A percentile compares a stretch with the other conserved stretches of the same genome.
These are phyloP conservation scores for Chinchilla lanigera DNA, from an alignment of 2,113 vertebrate genomes.

Conservation along the genomic window DNA sequence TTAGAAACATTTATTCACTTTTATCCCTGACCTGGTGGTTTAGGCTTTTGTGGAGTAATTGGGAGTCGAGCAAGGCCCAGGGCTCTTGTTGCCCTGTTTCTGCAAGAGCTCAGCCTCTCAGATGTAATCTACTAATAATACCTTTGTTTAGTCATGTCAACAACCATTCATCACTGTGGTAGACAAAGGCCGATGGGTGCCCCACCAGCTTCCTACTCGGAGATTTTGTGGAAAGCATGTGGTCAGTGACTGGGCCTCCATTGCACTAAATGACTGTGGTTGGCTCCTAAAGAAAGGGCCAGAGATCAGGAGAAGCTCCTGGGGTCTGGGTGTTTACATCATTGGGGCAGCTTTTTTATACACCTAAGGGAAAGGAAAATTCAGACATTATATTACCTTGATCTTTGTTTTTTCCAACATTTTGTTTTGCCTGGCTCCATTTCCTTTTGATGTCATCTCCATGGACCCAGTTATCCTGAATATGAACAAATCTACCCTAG, in stretches of 20 bases:
- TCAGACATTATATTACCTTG: fast-evolving
- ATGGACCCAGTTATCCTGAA: not conserved
- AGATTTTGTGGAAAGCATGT: not conserved
- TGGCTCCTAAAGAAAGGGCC: not conserved
- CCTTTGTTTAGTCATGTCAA: constrained; percentile 91
- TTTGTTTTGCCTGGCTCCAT: not conserved
- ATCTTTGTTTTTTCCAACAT: not conserved
- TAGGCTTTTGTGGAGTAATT: constrained; percentile 90
- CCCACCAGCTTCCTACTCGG: constrained; percentile 58
- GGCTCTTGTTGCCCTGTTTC: constrained; percentile 85
- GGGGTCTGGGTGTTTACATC: too few species aligned
- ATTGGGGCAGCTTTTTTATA: not conserved
- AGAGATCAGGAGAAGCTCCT: fast-evolving
- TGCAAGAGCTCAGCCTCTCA: constrained; percentile 81
- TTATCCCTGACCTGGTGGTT: constrained; percentile 89
- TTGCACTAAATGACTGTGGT: not conserved
- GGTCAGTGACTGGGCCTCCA: not conserved
- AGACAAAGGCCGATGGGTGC: constrained; percentile 60
- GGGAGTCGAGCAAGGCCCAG: constrained; percentile 86
- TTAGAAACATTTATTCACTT: constrained; percentile 94
- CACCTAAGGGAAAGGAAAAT: not conserved
- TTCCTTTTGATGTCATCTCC: not conserved
- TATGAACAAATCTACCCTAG: not conserved
- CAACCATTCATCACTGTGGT: constrained; percentile 85
- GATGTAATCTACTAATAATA: constrained; percentile 90